A percentile compares a stretch with the other conserved stretches of the same genome.
These are phyloP conservation scores for Ginglymostoma cirratum DNA, from an alignment of 2,113 vertebrate genomes.

Conservation along the genomic window DNA sequence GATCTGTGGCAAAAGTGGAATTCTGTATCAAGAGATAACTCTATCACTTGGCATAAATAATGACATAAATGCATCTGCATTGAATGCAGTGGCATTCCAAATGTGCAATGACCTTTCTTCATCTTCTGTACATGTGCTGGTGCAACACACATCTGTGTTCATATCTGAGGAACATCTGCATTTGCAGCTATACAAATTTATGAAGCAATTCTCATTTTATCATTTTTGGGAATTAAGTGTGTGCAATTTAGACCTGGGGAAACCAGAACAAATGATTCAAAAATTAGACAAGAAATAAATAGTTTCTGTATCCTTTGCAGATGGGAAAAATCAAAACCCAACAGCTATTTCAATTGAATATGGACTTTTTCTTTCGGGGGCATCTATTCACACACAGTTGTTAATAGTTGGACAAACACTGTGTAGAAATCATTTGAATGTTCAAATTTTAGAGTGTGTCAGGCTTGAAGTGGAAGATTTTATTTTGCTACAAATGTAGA, in stretches of 20 bases:
- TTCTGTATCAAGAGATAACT: neutral
- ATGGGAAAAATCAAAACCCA: neutral
- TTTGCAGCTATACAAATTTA: neutral
- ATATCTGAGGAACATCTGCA: neutral
- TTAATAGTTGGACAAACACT: neutral
- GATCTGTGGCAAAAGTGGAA: neutral
- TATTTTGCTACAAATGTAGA: neutral
- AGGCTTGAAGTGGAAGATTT: neutral
- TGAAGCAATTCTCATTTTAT: neutral
- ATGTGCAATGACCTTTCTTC: neutral
- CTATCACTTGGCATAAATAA: neutral
- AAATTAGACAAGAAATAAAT: neutral
- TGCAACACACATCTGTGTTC: neutral
- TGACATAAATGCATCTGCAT: neutral
- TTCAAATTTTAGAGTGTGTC: neutral
- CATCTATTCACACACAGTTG: neutral
- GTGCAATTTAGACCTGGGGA: conserved; percentile 24
- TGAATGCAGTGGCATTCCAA: neutral
- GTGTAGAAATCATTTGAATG: neutral
- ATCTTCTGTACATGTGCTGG: neutral
- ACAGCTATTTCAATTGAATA: neutral
- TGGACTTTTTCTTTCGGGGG: neutral
- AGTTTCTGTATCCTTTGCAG: neutral
- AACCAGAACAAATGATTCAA: neutral
- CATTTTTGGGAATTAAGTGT: neutral